Conservation (phyloP, 2,797 vertebrate genomes). For the Tangara arthus region DNA sequence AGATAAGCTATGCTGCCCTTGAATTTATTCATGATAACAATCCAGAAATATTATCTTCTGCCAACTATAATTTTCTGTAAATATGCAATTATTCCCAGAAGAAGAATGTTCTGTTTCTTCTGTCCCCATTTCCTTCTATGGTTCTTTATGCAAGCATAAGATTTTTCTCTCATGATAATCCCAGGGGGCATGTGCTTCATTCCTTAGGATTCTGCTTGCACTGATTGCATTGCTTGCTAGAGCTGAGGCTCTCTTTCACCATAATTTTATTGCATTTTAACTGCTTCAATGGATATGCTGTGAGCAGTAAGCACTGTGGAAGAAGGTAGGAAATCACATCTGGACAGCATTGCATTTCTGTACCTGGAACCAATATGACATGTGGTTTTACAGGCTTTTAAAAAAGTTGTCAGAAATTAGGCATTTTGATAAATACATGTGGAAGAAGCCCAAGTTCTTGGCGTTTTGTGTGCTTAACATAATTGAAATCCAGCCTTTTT, state of each 20-base stretch:
- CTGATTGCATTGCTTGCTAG: neutral
- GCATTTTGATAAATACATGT: neutral
- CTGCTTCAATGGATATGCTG: slow-evolving; percentile 57
- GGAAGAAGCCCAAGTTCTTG: neutral
- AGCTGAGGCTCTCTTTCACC: slow-evolving; percentile 7
- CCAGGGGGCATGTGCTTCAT: neutral
- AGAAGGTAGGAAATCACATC: slow-evolving; percentile 83
- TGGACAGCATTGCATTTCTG: neutral
- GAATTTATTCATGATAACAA: neutral
- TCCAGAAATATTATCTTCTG: neutral
- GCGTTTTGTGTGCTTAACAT: neutral
- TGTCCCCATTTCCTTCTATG: neutral
- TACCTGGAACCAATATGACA: neutral
- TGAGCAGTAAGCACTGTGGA: slow-evolving; percentile 88
- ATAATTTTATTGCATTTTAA: slow-evolving; percentile 46
- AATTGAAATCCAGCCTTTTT: neutral
- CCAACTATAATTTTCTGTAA: neutral
- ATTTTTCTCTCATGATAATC: neutral
- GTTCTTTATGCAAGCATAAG: neutral
- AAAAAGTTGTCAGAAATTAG: neutral
- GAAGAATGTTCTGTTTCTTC: neutral
- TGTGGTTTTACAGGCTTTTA: neutral
- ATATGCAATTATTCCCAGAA: neutral
- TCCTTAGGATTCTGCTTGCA: neutral
- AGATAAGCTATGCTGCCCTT: neutral